These are phyloP conservation scores for Tineola bisselliella DNA, from an alignment of 2,888 invertebrate species.

Conservation along the genomic window DNA sequence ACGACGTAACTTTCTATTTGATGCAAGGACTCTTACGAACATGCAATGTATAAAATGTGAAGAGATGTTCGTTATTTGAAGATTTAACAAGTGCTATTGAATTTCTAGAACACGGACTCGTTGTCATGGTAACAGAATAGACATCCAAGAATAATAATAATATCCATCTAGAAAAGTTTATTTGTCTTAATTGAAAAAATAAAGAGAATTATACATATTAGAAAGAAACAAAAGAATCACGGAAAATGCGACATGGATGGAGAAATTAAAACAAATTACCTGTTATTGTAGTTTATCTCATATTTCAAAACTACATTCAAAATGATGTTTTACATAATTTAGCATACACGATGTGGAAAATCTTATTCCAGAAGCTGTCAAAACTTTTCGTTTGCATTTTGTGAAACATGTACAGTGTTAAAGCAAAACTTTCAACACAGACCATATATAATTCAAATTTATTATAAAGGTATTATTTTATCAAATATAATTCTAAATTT, in stretches of 20 bases:
- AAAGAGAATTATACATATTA: too few species aligned
- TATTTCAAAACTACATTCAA: neutral
- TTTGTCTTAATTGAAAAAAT: too few species aligned
- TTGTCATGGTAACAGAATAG: too few species aligned
- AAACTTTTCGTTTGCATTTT: conserved; percentile 3
- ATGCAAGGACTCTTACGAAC: neutral
- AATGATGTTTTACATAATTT: conserved; percentile 2
- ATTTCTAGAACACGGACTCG: neutral
- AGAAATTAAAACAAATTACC: too few species aligned
- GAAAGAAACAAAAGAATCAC: neutral
- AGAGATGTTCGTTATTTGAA: neutral
- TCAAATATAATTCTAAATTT: too few species aligned
- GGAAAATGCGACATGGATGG: neutral
- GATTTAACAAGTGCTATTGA: neutral
- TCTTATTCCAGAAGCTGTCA: conserved; percentile 6
- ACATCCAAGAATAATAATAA: too few species aligned
- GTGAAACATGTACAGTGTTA: neutral
- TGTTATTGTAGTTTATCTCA: too few species aligned
- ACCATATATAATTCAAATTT: too few species aligned
- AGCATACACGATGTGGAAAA: neutral
- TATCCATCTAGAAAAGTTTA: too few species aligned
- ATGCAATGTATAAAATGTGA: neutral
- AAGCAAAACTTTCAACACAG: neutral
- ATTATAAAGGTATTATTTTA: too few species aligned
- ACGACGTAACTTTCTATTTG: too few species aligned